Conservation (phyloP, 2,888 invertebrate genomes). For the Lasius platythorax region DNA sequence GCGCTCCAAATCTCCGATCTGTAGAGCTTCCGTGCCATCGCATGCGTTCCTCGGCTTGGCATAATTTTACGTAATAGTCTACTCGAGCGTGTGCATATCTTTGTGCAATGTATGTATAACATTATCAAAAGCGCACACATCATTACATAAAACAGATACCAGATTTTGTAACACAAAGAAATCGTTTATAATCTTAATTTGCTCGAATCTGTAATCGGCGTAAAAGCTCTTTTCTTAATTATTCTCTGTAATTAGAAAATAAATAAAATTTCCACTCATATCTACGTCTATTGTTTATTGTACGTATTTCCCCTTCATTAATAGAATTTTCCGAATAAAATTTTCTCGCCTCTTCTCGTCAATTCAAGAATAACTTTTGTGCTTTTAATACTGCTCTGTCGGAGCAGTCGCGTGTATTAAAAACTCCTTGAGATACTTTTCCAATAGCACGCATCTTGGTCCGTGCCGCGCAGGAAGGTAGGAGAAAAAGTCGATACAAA, state of each 20-base stretch:
- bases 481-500: slow-evolving; percentile 66
- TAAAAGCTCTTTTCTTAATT: background rate
- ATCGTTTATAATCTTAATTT: background rate
- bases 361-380: slow-evolving; percentile 18
- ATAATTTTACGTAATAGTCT: slow-evolving; percentile 76
- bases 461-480: slow-evolving; percentile 46
- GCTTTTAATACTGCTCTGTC: background rate
- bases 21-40: slow-evolving; percentile 77
- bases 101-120: slow-evolving; percentile 21
- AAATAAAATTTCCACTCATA: background rate
- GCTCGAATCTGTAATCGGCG: background rate
- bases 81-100: background rate
- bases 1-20: slow-evolving; percentile 74
- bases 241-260: background rate
- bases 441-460: slow-evolving; percentile 56
- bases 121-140: slow-evolving; percentile 7
- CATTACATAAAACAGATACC: background rate
- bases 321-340: background rate
- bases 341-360: background rate
- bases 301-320: background rate
- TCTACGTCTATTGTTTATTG: background rate
- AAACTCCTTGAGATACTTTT: slow-evolving; percentile 13
- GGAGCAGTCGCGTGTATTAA: slow-evolving; percentile 9
- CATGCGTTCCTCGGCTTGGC: slow-evolving; percentile 76
- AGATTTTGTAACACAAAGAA: background rate